phyloP scores from a whole-genome alignment of 2,797 vertebrate species.

The Falco rusticolus region DNA sequence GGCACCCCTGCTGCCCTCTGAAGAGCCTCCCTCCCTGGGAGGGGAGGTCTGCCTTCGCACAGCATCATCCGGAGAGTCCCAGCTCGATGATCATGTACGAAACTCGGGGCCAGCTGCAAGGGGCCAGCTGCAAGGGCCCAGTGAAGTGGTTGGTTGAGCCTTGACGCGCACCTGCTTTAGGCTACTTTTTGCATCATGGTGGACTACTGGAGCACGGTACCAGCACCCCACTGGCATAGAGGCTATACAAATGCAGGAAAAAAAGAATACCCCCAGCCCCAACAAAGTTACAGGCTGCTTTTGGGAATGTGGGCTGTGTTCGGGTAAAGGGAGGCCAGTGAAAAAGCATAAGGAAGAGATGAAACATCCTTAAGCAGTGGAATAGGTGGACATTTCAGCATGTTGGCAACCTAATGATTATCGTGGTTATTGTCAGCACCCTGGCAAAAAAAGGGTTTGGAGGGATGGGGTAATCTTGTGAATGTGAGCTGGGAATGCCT shows the following conservation, averaged over 20 bases:
- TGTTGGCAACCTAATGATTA: neutral
- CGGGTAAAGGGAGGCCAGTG: neutral
- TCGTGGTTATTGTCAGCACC: neutral
- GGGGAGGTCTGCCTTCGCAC: neutral
- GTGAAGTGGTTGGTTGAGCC: neutral
- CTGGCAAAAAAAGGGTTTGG: neutral
- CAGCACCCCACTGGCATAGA: fast-evolving
- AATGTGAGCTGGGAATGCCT: neutral
- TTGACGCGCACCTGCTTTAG: too few species aligned
- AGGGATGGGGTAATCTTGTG: neutral
- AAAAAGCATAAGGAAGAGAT: neutral
- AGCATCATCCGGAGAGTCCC: fast-evolving
- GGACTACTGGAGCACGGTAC: fast-evolving
- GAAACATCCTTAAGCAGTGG: neutral
- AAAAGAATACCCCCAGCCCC: neutral
- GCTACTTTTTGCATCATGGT: neutral
- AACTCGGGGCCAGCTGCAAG: neutral
- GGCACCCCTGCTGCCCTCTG: neutral
- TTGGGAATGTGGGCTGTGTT: neutral
- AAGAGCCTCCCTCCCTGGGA: neutral
- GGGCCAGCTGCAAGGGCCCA: neutral
- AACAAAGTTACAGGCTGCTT: neutral
- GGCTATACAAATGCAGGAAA: neutral
- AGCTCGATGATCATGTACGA: too few species aligned
- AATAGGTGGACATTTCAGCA: neutral